Percentiles rank a stretch among this genome's conserved stretches.
phyloP scores from a whole-genome alignment of 2,113 vertebrate species.

The Octodon degus region DNA sequence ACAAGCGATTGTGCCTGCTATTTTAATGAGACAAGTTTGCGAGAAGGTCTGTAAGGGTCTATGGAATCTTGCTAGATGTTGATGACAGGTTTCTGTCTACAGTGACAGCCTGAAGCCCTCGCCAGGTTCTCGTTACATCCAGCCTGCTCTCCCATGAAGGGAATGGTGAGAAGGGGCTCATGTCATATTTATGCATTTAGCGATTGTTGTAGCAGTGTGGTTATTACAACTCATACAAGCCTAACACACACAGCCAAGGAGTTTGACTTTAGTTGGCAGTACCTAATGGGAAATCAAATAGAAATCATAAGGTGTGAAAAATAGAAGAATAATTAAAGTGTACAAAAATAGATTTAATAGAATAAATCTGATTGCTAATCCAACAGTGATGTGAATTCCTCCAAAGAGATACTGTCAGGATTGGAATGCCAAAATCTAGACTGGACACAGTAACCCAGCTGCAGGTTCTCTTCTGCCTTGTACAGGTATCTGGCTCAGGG shows the following conservation, averaged over 20 bases:
- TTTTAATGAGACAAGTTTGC: conserved; percentile 34
- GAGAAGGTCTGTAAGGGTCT: not conserved
- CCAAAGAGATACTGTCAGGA: not conserved
- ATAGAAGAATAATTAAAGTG: conserved; percentile 61
- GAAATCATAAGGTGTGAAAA: conserved; percentile 72
- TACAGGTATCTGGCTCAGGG: not conserved
- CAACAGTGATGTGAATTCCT: conserved; percentile 18
- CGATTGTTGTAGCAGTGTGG: conserved; percentile 3
- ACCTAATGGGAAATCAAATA: conserved; percentile 72
- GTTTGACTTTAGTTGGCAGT: conserved; percentile 49
- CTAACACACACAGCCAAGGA: conserved; percentile 27
- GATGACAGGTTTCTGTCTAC: not conserved
- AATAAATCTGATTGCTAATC: conserved; percentile 54
- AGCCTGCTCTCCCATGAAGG: not conserved
- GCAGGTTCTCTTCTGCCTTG: not conserved
- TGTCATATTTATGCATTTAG: conserved; percentile 34
- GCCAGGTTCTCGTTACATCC: not conserved
- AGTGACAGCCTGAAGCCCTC: not conserved
- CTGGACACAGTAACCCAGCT: not conserved
- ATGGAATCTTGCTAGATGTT: not conserved
- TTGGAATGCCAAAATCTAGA: not conserved
- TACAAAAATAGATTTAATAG: conserved; percentile 14
- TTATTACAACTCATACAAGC: conserved; percentile 58
- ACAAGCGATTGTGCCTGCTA: not conserved
- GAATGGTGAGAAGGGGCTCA: not conserved